Evolutionary conservation across 1,140 invertebrate species (phyloP), one percentile per base, ranked within the genome.

Genomic region (Neodiprion fabricii): DNA sequence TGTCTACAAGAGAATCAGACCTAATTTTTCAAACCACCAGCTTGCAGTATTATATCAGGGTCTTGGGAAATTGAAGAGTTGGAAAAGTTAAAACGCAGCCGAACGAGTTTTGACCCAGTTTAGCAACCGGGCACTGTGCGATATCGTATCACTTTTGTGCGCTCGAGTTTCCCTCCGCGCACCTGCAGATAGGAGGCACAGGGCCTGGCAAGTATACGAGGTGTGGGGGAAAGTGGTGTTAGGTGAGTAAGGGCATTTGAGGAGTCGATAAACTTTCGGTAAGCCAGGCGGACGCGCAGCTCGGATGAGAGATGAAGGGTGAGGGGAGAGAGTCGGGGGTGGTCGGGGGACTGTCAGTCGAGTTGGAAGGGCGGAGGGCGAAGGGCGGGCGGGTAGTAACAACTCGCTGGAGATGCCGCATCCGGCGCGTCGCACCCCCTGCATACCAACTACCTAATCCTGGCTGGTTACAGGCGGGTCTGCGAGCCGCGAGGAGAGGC

Each of bases 361-460:
- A 23, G 68, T 70, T 47, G n/a, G 10, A 12, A 71, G 70, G 70
- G 10, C 40, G 14, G 23, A 1, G 68, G 68, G 28, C 12, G 40
- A 12, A 21, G 21, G 49, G 68, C 14, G 68, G 14, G 40, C 75
- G 75, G 79, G 17, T 21, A 81, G 82, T 83, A 85, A 85, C 82
- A 85, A 86, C 82, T 84, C 79, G 83, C 80, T 85, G 82, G 83
- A 85, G 85, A 85, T 84, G 84, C 84, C 84, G 85, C 84, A 85
- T 85, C 85, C 84, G 84, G 84, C 82, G 83, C 82, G 77, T 72
- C 67, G 74, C 76, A 79, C 78, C 78, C 73, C 78, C 80, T 85
- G 85, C 82, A 85, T 86, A 86, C 79, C 83, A 86, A 86, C 74
- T 86, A 84, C 79, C 82, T 83, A 83, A 85, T 84, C 80, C 84